Conservation (phyloP, 2,888 invertebrate genomes). For the Crocallis elinguaria region DNA sequence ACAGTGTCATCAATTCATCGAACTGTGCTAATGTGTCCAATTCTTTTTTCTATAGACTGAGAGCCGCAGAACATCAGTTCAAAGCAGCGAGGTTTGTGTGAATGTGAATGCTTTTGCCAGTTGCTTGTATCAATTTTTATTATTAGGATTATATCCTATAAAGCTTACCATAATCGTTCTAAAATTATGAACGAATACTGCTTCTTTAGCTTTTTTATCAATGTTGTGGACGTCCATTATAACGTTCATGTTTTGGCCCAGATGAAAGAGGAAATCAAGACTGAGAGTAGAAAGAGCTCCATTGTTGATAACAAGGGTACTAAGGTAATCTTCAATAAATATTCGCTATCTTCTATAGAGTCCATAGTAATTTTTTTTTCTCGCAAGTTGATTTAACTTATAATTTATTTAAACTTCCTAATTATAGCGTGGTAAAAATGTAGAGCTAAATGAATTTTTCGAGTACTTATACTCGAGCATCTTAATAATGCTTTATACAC, state of each 20-base stretch:
- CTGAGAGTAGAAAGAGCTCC: constrained; percentile 69
- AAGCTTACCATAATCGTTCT: neutral
- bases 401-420: too few species aligned
- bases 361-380: neutral
- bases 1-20: constrained; percentile 18
- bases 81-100: constrained; percentile 66
- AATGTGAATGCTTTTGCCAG: neutral
- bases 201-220: neutral
- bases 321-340: constrained; percentile 56
- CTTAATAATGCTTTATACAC: too few species aligned
- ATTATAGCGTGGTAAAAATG: too few species aligned
- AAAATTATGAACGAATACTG: neutral
- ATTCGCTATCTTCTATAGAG: neutral
- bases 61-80: constrained; percentile 72
- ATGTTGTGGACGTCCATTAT: neutral
- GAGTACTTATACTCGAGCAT: too few species aligned
- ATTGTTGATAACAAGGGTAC: constrained; percentile 71
- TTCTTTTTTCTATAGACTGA: constrained; percentile 60
- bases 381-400: too few species aligned
- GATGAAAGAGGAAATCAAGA: constrained; percentile 29
- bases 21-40: constrained; percentile 49
- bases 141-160: neutral
- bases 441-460: too few species aligned
- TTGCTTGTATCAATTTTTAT: neutral
- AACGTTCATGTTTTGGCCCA: neutral